Evolutionary conservation across 2,888 invertebrate species (phyloP), one percentile per base, ranked within the genome.

Genomic region (Drosophila fulvimacula): DNA sequence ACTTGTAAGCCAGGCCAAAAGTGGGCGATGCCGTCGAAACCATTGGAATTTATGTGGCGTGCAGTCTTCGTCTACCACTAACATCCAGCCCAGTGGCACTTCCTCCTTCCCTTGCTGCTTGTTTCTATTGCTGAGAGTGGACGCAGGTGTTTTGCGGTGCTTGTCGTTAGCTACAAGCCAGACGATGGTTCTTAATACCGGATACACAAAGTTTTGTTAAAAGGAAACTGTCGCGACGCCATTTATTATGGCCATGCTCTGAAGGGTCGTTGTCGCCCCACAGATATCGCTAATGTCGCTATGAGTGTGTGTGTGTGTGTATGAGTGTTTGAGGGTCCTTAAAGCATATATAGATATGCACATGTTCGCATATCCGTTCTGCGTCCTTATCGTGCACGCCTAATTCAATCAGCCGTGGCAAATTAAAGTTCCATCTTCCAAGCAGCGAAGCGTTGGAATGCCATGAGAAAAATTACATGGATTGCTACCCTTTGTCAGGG

Each of bases 171-270:
- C 71, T 72, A 72, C 53, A 79, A 70, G 59, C 69, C 65, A 72
- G 71, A 77, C 73, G 78, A 73, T 82, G 82, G 85, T 91, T 91
- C 91, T 83, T 89, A 83, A 80, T 78, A 61, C 87, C 72, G 83
- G 86, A 82, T 82, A 80, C 76, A 76, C 76, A 74, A 89, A 89
- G 81, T 89, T 78, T 88, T 73, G 82, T 73, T 76, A 87, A 85
- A 90, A 83, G 84, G 87, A 90, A 91, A 90, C 84, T 91, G 91
- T 91, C 91, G 91, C 91, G 91, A 89, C 91, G 89, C 86, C 91
- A 91, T 91, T 91, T 90, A 91, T 91, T 90, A 91, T 84, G 79
- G 85, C 61, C 71, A 70, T 27, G 24, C 36, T 88, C 88, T 86
- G 87, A 86, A 88, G 88, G 84, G 88, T 83, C 83, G 79, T 82